Evolutionary conservation across 2,888 invertebrate species (phyloP).

Genomic region (Lochmaea crataegi): DNA sequence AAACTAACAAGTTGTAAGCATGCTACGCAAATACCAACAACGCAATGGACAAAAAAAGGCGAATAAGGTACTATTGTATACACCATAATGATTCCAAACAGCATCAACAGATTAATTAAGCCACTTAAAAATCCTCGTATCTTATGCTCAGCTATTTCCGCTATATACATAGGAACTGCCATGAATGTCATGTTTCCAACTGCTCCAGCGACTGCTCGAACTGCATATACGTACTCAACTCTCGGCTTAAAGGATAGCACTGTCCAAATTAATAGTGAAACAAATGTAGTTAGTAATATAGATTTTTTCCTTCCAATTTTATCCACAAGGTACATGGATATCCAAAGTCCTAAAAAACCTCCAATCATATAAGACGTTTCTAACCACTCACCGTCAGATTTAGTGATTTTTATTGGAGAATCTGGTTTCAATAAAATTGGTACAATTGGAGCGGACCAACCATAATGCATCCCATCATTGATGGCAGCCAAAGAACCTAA

Average conservation of each 20-base stretch:
- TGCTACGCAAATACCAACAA: conserved; percentile 56
- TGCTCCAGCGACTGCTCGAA: conserved; percentile 59
- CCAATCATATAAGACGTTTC: conserved; percentile 56
- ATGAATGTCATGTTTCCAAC: conserved; percentile 64
- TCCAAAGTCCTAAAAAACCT: conserved; percentile 57
- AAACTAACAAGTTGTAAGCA: conserved; percentile 58
- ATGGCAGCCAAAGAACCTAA: conserved; percentile 62
- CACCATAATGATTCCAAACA: conserved; percentile 60
- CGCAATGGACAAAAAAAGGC: conserved; percentile 52
- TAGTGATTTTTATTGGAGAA: conserved; percentile 59
- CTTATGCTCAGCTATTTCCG: conserved; percentile 63
- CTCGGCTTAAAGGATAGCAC: conserved; percentile 58
- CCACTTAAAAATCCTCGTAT: conserved; percentile 62
- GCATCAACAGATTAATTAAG: conserved; percentile 62
- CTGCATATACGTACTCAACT: conserved; percentile 58
- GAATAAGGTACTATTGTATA: conserved; percentile 58
- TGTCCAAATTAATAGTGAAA: conserved; percentile 60
- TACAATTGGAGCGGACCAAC: conserved; percentile 61
- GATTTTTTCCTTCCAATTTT: conserved; percentile 59
- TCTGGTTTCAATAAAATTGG: conserved; percentile 58
- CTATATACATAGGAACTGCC: conserved; percentile 63
- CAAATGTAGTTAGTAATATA: conserved; percentile 58
- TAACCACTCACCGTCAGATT: conserved; percentile 53
- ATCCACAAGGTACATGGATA: conserved; percentile 59
- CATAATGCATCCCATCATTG: conserved; percentile 64